phyloP scores from a whole-genome alignment of 2,113 vertebrate species.

The Poicephalus gulielmi region DNA sequence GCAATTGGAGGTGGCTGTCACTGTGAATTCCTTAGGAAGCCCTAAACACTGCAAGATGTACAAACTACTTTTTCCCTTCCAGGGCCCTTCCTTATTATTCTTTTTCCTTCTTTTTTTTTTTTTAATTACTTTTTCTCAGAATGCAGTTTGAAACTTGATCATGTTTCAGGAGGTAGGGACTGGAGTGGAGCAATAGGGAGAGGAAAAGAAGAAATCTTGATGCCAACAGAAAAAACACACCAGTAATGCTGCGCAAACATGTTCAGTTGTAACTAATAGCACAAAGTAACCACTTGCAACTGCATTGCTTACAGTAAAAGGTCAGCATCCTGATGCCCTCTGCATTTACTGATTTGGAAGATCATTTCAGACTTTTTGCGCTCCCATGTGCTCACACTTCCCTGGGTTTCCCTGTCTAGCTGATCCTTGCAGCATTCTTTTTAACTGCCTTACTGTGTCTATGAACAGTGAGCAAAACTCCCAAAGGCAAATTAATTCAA shows the following conservation, averaged over 20 bases:
- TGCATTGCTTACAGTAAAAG: slow-evolving; percentile 43
- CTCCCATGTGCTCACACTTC: neutral
- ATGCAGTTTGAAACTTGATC: slow-evolving; percentile 55
- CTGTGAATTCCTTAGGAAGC: neutral
- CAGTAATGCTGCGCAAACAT: neutral
- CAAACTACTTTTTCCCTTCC: slow-evolving; percentile 27
- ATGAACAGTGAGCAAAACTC: neutral
- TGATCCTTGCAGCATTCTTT: slow-evolving; percentile 42
- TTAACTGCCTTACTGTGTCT: neutral
- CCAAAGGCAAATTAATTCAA: neutral
- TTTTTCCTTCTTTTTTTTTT: neutral
- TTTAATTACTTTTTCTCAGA: neutral
- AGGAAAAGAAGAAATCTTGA: slow-evolving; percentile 6
- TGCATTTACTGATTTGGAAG: slow-evolving; percentile 46
- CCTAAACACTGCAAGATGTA: neutral
- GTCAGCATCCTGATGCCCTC: slow-evolving; percentile 29
- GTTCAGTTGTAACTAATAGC: slow-evolving; percentile 51
- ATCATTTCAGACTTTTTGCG: neutral
- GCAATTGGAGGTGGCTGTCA: neutral
- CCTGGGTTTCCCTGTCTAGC: neutral
- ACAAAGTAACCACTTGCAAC: slow-evolving; percentile 54
- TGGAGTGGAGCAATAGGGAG: neutral
- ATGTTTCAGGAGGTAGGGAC: neutral
- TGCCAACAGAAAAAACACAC: slow-evolving; percentile 26
- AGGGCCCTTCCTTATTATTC: neutral